phyloP scores from a whole-genome alignment of 2,113 vertebrate species.

The Deroptyus accipitrinus region DNA sequence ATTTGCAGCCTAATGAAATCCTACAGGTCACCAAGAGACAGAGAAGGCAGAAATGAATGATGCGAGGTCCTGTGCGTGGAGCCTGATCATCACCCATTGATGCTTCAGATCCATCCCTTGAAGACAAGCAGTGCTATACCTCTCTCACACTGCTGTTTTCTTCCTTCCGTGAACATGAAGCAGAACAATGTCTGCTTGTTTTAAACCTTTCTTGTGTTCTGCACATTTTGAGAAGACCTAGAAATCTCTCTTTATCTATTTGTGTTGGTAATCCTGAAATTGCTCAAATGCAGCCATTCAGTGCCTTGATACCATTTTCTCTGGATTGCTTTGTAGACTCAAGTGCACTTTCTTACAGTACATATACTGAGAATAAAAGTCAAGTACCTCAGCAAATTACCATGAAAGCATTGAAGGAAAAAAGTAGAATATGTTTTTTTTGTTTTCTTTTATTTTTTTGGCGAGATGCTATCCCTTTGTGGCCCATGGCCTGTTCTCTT shows the following conservation, averaged over 20 bases:
- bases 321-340: background rate
- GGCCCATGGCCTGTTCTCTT: background rate
- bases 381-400: background rate
- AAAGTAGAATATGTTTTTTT: background rate
- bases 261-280: background rate
- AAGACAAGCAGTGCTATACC: fast-evolving
- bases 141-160: background rate
- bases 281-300: background rate
- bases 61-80: background rate
- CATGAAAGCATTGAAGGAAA: background rate
- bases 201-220: background rate
- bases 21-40: fast-evolving
- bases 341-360: background rate
- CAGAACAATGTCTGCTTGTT: background rate
- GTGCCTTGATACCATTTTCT: background rate
- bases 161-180: background rate
- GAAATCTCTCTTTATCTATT: background rate
- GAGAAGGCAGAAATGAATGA: background rate
- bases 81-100: background rate
- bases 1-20: background rate
- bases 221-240: background rate
- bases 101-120: background rate
- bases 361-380: background rate
- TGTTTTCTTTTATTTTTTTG: background rate
- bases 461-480: background rate